A percentile compares a stretch with the other conserved stretches of the same genome.
Evolutionary conservation across 2,888 invertebrate genomes (phyloP).

Genomic region (Mystacides longicornis): DNA sequence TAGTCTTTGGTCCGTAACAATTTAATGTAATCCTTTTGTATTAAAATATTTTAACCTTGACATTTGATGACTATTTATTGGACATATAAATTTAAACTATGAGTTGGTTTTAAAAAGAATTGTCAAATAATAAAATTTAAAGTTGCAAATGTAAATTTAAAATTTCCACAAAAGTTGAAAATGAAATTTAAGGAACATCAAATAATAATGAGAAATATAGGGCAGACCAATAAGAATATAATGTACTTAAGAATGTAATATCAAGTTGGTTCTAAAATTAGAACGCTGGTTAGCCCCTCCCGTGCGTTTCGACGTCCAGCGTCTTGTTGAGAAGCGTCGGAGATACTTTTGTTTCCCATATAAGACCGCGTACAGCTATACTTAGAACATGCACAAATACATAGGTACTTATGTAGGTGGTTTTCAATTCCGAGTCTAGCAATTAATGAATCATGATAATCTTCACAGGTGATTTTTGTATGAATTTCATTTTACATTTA

Average conservation of each 20-base stretch:
- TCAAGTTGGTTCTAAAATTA: neutral
- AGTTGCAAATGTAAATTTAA: too few relatives aligned
- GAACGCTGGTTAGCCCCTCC: neutral
- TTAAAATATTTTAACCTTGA: too few relatives aligned
- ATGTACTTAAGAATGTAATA: neutral
- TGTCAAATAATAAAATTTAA: too few relatives aligned
- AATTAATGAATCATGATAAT: neutral
- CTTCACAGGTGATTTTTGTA: neutral
- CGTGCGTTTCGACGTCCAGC: neutral
- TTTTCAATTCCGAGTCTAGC: neutral
- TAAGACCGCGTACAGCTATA: constrained; percentile 42
- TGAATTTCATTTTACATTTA: neutral
- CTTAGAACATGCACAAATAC: constrained; percentile 32
- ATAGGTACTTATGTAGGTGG: neutral
- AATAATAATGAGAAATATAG: neutral
- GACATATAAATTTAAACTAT: too few relatives aligned
- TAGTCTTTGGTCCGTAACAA: too few relatives aligned
- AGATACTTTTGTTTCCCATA: constrained; percentile 35
- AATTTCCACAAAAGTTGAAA: too few relatives aligned
- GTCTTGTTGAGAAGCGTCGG: neutral
- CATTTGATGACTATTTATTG: too few relatives aligned
- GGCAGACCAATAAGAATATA: neutral
- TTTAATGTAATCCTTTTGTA: too few relatives aligned
- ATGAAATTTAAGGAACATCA: too few relatives aligned
- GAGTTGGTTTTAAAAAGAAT: too few relatives aligned